Percentiles rank a stretch among this genome's conserved stretches.
These are phyloP conservation scores for Papilio polyxenes DNA, from an alignment of 1,140 invertebrate genomes.

Conservation along the genomic window DNA sequence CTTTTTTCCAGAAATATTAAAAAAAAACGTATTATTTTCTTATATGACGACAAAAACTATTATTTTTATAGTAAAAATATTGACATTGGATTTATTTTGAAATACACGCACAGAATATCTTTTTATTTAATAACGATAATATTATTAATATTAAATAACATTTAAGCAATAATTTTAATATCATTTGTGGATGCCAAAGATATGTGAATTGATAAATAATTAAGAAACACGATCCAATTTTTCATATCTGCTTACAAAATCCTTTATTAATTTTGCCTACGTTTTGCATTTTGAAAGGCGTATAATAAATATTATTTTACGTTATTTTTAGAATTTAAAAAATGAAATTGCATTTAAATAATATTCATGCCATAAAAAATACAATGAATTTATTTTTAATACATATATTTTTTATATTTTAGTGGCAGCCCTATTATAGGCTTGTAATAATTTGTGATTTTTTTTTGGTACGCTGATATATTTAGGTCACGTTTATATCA, in stretches of 20 bases:
- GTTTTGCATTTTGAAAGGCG: background rate
- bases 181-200: constrained; percentile 4
- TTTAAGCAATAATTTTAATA: background rate
- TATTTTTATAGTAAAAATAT: background rate
- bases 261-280: background rate
- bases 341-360: background rate
- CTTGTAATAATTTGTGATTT: background rate
- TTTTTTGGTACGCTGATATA: constrained; percentile 28
- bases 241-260: no score
- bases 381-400: background rate
- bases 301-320: no score
- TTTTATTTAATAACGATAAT: background rate
- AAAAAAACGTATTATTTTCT: background rate
- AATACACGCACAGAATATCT: constrained; percentile 16
- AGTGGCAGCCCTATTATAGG: background rate
- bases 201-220: background rate
- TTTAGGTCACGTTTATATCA: constrained; percentile 11
- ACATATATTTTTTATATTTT: background rate
- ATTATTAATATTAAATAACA: background rate
- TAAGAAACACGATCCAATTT: background rate
- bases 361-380: background rate
- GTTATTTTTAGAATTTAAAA: background rate
- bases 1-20: background rate
- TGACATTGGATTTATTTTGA: constrained; percentile 8
- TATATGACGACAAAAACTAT: background rate